Evolutionary conservation across 1,140 invertebrate genomes (phyloP), one percentile per base, ranked within the genome.

Genomic region (Conus ventricosus): DNA sequence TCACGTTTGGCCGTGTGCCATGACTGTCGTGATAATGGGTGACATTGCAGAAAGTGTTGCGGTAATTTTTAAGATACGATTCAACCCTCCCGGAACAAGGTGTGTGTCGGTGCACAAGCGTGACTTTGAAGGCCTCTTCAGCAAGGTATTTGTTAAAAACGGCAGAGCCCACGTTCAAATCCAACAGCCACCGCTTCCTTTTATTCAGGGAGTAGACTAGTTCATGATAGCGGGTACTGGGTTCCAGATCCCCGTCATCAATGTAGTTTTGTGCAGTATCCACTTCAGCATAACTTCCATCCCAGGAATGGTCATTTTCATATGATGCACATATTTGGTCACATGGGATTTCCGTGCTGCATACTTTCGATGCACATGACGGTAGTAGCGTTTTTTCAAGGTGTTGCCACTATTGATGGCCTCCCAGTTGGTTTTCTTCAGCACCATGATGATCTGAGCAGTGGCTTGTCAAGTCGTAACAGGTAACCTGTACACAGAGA

Each of bases 381-480:
- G 11, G 25, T 11, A 78, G 76, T 11, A 78, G 23, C 76, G 76
- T 15, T 78, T 78, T 78, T 25, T 78, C 76, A 78, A 39, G 7
- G 76, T 78, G 76, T 78, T 78, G 76, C 76, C 76, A 78, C 76
- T 78, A 25, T 78, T 78, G 76, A 39, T 27, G 25, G 11, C 27
- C 8, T 8, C 5, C n/a, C 76, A 78, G 76, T 78, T 78, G n/a
- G 25, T 78, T 39, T 78, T 78, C 76, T 78, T 78, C 76, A 27
- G 27, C 76, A 78, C 76, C 76, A 78, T 78, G 57, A 60, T 60
- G 57, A 60, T 39, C 39, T 39, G 39, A 39, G 39, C 39, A 39
- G 39, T 1, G 39, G 39, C 39, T 39, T 39, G 39, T 39, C 39
- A 0, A 39, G 39, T 39, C 39, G 39, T 39, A 39, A 39, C 0